These are phyloP conservation scores for Anthopleura xanthogrammica DNA, from an alignment of 92 coral and sea anemone species.

Conservation along the genomic window DNA sequence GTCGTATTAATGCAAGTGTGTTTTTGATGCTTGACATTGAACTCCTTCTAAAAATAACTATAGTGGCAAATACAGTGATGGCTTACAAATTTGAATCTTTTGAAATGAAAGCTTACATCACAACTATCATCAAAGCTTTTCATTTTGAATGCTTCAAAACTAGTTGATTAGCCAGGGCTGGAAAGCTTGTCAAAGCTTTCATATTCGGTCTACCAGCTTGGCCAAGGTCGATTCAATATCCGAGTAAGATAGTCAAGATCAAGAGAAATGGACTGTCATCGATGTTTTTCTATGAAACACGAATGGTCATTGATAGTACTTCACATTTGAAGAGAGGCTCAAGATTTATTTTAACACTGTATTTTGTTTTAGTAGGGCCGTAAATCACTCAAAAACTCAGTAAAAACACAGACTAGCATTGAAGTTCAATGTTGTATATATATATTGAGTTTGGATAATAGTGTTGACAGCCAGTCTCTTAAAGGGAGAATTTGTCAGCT, in stretches of 20 bases:
- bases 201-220: too few species aligned
- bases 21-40: too few species aligned
- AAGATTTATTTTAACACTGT: neutral
- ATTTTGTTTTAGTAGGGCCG: neutral
- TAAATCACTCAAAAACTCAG: neutral
- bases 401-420: neutral
- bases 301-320: neutral
- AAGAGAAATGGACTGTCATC: neutral
- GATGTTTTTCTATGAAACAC: too few species aligned
- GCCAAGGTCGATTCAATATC: neutral
- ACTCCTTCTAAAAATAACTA: too few species aligned
- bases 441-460: neutral
- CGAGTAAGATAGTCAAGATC: neutral
- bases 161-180: too few species aligned
- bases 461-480: neutral
- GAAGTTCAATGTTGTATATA: neutral
- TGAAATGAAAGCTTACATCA: too few species aligned
- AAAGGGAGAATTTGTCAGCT: neutral
- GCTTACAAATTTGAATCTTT: too few species aligned
- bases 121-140: too few species aligned
- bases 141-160: too few species aligned
- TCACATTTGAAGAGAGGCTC: neutral
- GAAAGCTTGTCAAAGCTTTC: too few species aligned
- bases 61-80: too few species aligned
- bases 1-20: too few species aligned